Base-by-base conservation (phyloP, 2,797 vertebrate genomes). In the Threskiornis aethiopicus region DNA sequence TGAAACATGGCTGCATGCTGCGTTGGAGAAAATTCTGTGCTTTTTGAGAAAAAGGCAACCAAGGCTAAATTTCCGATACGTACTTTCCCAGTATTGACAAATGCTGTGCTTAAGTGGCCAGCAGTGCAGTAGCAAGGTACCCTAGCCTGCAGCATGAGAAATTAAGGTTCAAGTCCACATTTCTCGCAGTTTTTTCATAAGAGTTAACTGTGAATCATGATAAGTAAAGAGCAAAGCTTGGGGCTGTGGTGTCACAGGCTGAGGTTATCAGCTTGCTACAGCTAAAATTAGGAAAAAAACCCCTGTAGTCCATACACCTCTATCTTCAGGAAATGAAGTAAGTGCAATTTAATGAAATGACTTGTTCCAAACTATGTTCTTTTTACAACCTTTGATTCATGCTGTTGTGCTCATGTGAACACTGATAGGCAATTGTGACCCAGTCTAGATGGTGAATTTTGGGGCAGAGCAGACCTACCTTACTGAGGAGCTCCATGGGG, bases 241-340 rank as follows among this genome's bases (percentile, higher is more conserved):
- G 65, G 84, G 79, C 90, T 96, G 72, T 46, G 29, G 61, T 88
- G 83, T 88, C 72, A 44, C 51, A 29, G 51, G 55, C 90, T 91
- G 78, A 93, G 93, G 76, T 89, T 96, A 95, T 93, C 93, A 80
- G 64, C 44, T 89, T 77, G 78, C 71, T 83, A 64, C 57, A 91
- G 89, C 75, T 81, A 44, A 87, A 93, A 89, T 75, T 37, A 90
- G 47, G 51, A 19, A 44, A 54, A 93, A 79, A 76, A 24, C 2
- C 22, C 28, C 57, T 54, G 37, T 67, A 75, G 39, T 95, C 13
- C 24, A 8, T 77, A 80, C 44, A 76, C 49, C 52, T 89, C 1
- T 57, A 35, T 75, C 81, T 92, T 52, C 81, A 87, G 78, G 84
- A 94, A 94, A 59, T 49, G 41, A 83, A 90, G 90, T n/a, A 89